These are phyloP conservation scores for Propithecus coquereli DNA, from an alignment of 2,113 vertebrate species.

Conservation along the genomic window DNA sequence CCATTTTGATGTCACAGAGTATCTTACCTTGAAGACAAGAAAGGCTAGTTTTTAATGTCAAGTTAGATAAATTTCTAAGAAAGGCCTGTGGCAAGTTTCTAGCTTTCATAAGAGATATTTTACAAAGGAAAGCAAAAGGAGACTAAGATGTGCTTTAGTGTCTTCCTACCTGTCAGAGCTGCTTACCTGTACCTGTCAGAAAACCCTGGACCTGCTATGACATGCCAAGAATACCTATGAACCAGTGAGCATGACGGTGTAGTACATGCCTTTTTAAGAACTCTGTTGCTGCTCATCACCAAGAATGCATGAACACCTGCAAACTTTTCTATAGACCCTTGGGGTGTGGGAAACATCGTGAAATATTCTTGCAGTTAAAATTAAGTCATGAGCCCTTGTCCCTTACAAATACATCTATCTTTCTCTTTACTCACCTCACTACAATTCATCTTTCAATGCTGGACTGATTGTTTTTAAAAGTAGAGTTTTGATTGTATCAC, in stretches of 20 bases:
- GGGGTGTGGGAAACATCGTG: not conserved
- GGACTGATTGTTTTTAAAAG: constrained; percentile 34
- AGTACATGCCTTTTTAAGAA: not conserved
- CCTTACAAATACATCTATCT: not conserved
- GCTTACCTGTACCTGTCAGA: constrained; percentile 24
- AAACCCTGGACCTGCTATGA: not conserved
- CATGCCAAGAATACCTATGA: not conserved
- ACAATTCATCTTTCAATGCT: not conserved
- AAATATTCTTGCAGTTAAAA: constrained; percentile 15
- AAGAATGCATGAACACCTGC: not conserved
- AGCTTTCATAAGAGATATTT: constrained; percentile 42
- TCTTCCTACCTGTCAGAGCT: constrained; percentile 38
- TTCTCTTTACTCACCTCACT: not conserved
- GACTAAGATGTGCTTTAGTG: constrained; percentile 45
- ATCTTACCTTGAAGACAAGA: constrained; percentile 51
- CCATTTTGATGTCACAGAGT: not conserved
- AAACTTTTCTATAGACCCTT: not conserved
- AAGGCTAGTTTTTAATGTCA: constrained; percentile 62
- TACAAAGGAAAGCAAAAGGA: constrained; percentile 50
- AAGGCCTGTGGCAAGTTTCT: constrained; percentile 26
- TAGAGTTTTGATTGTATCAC: not conserved
- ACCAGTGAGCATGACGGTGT: not conserved
- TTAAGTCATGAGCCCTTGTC: not conserved
- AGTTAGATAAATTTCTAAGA: constrained; percentile 54
- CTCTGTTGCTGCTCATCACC: not conserved